Evolutionary conservation across 2,113 vertebrate genomes (phyloP), one percentile per base, ranked within the genome.

Genomic region (Piprites chloris): DNA sequence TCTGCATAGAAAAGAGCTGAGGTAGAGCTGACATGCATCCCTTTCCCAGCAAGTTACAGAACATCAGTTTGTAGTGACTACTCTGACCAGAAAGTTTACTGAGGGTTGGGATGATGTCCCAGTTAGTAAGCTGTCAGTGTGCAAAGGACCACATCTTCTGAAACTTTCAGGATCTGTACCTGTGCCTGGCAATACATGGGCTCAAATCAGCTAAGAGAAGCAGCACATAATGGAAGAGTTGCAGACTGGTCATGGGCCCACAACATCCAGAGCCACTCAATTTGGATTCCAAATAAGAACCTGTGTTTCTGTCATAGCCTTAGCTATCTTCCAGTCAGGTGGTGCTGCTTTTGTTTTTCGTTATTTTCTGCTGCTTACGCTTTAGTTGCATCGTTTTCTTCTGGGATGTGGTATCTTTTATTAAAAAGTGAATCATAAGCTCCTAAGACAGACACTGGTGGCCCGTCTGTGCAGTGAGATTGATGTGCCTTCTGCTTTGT

Each of bases 291-390:
- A 42, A 91, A n/a, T 9, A 37, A 78, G 53, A 33, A 33, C 4
- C 18, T 11, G 15, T 53, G 26, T 49, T 85, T 85, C 61, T 82
- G 4, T 67, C n/a, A 74, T 13, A 69, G 39, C 67, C 68, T 35
- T 42, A 61, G 32, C 59, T 77, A 11, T 39, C 58, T 80, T 42
- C 81, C 73, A 17, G 32, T 37, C 72, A 84, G 0, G 0, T 41
- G 73, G 22, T 0, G 0, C 42, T 58, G 58, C 32, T 66, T 59
- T 66, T 0, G 0, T 42, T 55, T 84, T 66, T 81, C n/a, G 20
- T 77, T 62, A 39, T 73, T 84, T 91, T 77, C 73, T 53, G 32
- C 42, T n/a, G 4, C 37, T 87, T 89, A 47, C 0, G 5, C 20
- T 87, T 86, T 26, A 58, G 32, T 19, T 41, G 26, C 18, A 33